phyloP scores from a whole-genome alignment of 2,797 vertebrate genomes.

The Oophaga sylvatica region DNA sequence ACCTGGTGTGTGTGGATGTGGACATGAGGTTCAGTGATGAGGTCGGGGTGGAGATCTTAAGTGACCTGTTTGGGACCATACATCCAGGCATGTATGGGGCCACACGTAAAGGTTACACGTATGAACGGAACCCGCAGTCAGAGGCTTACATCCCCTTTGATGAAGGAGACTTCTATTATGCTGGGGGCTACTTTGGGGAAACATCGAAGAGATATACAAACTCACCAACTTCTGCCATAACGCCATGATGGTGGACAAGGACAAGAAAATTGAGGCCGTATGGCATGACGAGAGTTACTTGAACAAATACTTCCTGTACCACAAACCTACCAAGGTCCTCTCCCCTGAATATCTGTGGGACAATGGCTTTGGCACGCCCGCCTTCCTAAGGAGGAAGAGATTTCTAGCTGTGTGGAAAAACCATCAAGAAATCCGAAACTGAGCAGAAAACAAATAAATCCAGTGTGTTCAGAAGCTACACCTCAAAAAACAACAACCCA shows the following conservation, averaged over 20 bases:
- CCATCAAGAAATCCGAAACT: not conserved
- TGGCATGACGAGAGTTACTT: conserved; percentile 83
- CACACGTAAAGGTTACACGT: conserved; percentile 56
- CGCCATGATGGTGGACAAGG: conserved; percentile 67
- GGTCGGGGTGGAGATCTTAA: conserved; percentile 71
- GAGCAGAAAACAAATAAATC: not conserved
- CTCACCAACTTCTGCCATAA: conserved; percentile 71
- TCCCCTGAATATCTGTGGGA: conserved; percentile 75
- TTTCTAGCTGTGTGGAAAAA: conserved; percentile 33
- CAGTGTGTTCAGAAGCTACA: too few relatives aligned
- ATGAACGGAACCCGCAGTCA: conserved; percentile 67
- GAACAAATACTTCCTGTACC: conserved; percentile 64
- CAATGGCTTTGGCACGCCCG: not conserved
- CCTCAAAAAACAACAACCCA: too few relatives aligned
- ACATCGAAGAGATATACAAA: conserved; percentile 70
- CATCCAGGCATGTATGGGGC: conserved; percentile 67
- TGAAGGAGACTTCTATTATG: conserved; percentile 76
- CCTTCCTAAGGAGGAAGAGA: conserved; percentile 6
- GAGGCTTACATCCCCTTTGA: conserved; percentile 67
- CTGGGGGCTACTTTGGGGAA: conserved; percentile 73
- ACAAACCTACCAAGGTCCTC: conserved; percentile 79
- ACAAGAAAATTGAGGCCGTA: conserved; percentile 58
- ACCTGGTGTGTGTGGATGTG: conserved; percentile 62
- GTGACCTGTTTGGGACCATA: conserved; percentile 67
- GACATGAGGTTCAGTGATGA: conserved; percentile 61